These are phyloP conservation scores for Penaeus monodon DNA, from an alignment of 2,888 invertebrate genomes.

Conservation along the genomic window DNA sequence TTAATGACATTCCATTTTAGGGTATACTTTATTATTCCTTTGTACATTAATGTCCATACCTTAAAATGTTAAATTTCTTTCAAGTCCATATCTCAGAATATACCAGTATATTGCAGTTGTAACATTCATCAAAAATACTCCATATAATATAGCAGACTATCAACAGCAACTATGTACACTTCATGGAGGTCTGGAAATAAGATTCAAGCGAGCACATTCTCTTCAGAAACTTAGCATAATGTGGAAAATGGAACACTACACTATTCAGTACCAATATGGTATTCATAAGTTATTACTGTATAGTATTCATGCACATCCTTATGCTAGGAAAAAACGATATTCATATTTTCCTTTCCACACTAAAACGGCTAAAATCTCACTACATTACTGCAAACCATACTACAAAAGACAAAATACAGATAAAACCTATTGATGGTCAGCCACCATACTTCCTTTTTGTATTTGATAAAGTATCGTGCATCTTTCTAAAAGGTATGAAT, in stretches of 20 bases:
- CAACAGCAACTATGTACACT: slow-evolving; percentile 5
- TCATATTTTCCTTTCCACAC: too few species aligned
- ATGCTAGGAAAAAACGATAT: too few species aligned
- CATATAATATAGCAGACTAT: neutral
- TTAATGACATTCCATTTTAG: neutral
- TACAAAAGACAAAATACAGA: too few species aligned
- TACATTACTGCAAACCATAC: too few species aligned
- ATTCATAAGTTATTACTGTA: too few species aligned
- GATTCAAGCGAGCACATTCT: neutral
- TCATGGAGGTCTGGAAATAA: neutral
- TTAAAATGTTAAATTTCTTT: neutral
- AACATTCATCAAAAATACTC: slow-evolving; percentile 23
- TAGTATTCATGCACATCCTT: too few species aligned
- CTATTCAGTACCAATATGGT: too few species aligned
- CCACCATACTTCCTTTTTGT: too few species aligned
- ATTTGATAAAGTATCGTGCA: too few species aligned
- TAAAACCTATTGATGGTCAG: too few species aligned
- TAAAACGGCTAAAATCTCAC: too few species aligned
- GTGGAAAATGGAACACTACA: neutral
- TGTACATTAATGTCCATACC: neutral
- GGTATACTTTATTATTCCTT: slow-evolving; percentile 19
- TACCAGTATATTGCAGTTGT: slow-evolving; percentile 11
- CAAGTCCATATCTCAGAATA: neutral
- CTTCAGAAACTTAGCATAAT: slow-evolving; percentile 15
- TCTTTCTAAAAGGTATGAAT: too few species aligned